phyloP scores from a whole-genome alignment of 2,797 vertebrate species.

The Melopsittacus undulatus region DNA sequence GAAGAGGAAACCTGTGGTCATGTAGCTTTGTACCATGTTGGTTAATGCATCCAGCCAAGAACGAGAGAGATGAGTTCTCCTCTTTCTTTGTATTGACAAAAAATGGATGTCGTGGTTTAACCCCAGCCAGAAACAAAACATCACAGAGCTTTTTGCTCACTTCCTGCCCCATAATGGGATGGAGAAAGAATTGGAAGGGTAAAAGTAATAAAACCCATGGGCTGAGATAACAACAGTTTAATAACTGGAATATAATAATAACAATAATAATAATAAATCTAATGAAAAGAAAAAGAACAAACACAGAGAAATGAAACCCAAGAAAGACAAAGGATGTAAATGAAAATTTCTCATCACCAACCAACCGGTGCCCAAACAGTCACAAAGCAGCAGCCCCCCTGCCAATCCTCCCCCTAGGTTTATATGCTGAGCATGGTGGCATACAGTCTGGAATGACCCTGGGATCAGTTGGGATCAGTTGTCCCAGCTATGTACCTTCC shows the following conservation, averaged over 20 bases:
- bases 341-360: not conserved
- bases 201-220: not conserved
- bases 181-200: accelerated
- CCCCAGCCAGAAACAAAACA: not conserved
- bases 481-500: not conserved
- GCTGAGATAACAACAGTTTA: not conserved
- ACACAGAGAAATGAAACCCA: not conserved
- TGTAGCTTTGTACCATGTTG: not conserved
- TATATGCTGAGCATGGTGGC: not conserved
- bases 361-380: not conserved
- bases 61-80: not conserved
- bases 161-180: not conserved
- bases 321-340: not conserved
- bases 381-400: too few species aligned
- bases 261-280: not conserved
- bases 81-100: not conserved
- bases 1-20: not conserved
- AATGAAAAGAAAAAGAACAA: not conserved
- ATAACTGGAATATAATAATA: not conserved
- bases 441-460: not conserved
- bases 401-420: too few species aligned
- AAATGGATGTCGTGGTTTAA: not conserved
- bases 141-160: not conserved
- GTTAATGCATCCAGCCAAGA: not conserved
- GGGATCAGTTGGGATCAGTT: not conserved